Evolutionary conservation across 2,888 invertebrate genomes (phyloP).

Genomic region (Lochmaea capreae): DNA sequence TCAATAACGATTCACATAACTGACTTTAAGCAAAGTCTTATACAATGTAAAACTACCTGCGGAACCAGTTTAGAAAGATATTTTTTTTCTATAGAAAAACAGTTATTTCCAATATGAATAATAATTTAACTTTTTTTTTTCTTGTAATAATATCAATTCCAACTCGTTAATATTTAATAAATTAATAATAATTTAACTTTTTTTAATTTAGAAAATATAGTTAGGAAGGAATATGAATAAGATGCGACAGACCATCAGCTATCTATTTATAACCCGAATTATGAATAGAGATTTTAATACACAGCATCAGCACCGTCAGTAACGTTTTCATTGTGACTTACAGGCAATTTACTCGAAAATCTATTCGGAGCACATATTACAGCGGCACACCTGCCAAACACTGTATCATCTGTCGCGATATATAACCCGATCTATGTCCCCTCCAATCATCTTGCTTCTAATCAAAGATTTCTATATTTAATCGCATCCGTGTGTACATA

Average conservation of each 20-base stretch:
- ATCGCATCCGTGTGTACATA: conserved; percentile 37
- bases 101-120: too few species aligned
- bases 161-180: too few species aligned
- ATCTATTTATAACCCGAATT: conserved; percentile 43
- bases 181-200: too few species aligned
- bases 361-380: conserved; percentile 48
- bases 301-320: conserved; percentile 38
- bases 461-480: conserved; percentile 60
- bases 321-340: conserved; percentile 48
- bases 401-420: conserved; percentile 56
- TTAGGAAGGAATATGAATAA: conserved; percentile 24
- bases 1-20: too few species aligned
- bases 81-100: too few species aligned
- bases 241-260: conserved; percentile 34
- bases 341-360: conserved; percentile 48
- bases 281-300: conserved; percentile 46
- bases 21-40: too few species aligned
- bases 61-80: too few species aligned
- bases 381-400: conserved; percentile 55
- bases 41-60: too few species aligned
- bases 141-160: too few species aligned
- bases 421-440: conserved; percentile 50
- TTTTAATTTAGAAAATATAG: too few species aligned
- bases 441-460: conserved; percentile 58
- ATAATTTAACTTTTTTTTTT: too few species aligned